Evolutionary conservation across 2,888 invertebrate genomes (phyloP), one percentile per base, ranked within the genome.

Genomic region (Stomorhina lunata): DNA sequence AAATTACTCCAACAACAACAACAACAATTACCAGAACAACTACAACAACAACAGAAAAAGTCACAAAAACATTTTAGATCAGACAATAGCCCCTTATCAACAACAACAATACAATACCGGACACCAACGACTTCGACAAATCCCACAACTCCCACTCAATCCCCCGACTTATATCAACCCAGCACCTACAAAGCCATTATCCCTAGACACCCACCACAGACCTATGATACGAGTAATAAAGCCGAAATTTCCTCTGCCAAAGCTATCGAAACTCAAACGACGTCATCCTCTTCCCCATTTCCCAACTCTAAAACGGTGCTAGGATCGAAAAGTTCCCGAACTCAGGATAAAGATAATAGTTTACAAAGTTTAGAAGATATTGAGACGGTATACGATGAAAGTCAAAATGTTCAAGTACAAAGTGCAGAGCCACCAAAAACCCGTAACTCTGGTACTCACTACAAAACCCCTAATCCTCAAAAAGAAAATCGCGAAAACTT

Each of bases 321-420:
- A 20, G 53, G 68, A 22, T 57, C 59, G 27, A 68, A 57, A 20
- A 48, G 34, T 25, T 17, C 45, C 12, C 71, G 43, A 55, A 55
- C 57, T 76, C 63, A 80, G n/a, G n/a, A n/a, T 71, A 86, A 72
- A 82, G 55, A 65, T 81, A 72, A 81, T 72, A 73, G 80, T 68
- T 76, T 83, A 85, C 82, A 86, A 68, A 84, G 81, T 84, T 77
- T 80, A 59, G 76, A 81, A 61, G 83, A 85, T 76, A 66, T 84
- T 7, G 90, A 89, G 63, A 88, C 89, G 2, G 81, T 86, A 63
- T 88, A 85, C 53, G 89, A 89, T 75, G 90, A 87, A 53, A 90
- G 90, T 59, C 88, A 88, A 57, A 86, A 86, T 53, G 86, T 89
- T 7, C 84, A 86, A 6, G 86, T 89, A 2, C 87, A 90, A 48